phyloP scores from a whole-genome alignment of 1,140 invertebrate species.

The Atta colombica region DNA sequence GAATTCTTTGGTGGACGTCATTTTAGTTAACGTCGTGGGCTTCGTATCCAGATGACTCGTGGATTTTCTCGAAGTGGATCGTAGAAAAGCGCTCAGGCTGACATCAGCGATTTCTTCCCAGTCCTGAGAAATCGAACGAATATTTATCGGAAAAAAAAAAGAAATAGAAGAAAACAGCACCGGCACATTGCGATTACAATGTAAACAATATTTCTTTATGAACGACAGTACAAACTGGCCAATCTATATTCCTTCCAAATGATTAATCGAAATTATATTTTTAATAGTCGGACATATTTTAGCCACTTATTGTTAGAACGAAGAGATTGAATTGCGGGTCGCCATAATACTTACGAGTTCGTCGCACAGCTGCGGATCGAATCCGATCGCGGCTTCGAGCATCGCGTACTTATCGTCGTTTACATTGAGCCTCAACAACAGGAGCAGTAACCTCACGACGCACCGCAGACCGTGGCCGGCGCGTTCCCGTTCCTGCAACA shows the following conservation, averaged over 20 bases:
- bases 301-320: neutral
- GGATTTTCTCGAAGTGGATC: constrained; percentile 62
- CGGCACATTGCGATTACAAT: neutral
- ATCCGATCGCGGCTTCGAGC: constrained; percentile 79
- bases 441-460: constrained; percentile 74
- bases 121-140: constrained; percentile 70
- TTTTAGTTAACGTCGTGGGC: constrained; percentile 67
- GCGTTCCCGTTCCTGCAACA: constrained; percentile 75
- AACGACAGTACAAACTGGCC: neutral
- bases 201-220: neutral
- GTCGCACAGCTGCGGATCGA: constrained; percentile 76
- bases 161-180: neutral
- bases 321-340: constrained; percentile 12
- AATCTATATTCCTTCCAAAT: neutral
- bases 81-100: constrained; percentile 67
- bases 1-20: constrained; percentile 75
- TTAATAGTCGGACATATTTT: neutral
- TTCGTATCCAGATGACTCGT: constrained; percentile 24
- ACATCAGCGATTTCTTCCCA: constrained; percentile 83
- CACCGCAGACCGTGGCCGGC: constrained; percentile 74
- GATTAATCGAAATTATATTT: neutral
- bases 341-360: constrained; percentile 77
- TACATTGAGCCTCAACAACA: constrained; percentile 74
- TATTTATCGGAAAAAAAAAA: neutral
- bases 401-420: constrained; percentile 78